These are phyloP conservation scores for Diorhabda carinulata DNA, from an alignment of 1,140 invertebrate species.

Conservation along the genomic window DNA sequence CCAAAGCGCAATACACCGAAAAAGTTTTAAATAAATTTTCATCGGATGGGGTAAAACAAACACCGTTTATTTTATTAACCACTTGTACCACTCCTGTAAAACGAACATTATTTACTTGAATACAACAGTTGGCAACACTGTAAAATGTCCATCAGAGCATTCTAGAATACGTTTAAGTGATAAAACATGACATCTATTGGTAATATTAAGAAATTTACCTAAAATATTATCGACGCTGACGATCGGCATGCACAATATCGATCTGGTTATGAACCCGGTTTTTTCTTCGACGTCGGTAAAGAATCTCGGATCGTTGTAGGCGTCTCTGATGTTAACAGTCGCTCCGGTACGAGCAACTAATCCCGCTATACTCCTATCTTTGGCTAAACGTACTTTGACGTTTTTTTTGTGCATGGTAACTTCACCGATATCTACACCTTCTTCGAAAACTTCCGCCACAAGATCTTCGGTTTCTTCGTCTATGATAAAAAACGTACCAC, in stretches of 20 bases:
- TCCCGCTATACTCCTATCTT: slow-evolving; percentile 50
- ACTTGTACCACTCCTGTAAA: slow-evolving; percentile 53
- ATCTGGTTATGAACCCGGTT: slow-evolving; percentile 51
- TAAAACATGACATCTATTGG: neutral
- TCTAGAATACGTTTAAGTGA: neutral
- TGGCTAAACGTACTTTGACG: slow-evolving; percentile 49
- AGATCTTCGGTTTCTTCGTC: slow-evolving; percentile 48
- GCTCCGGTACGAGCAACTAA: slow-evolving; percentile 49
- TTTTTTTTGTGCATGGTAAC: slow-evolving; percentile 49
- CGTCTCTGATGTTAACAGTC: slow-evolving; percentile 51
- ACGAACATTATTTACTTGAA: neutral
- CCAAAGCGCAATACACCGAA: slow-evolving; percentile 46
- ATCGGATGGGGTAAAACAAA: slow-evolving; percentile 50
- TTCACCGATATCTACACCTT: slow-evolving; percentile 46
- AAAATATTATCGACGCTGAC: slow-evolving; percentile 51
- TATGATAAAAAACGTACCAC: slow-evolving; percentile 53
- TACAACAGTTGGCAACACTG: neutral
- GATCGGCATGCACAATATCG: slow-evolving; percentile 53
- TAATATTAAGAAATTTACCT: slow-evolving; percentile 40
- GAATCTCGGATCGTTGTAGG: slow-evolving; percentile 52
- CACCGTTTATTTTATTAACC: slow-evolving; percentile 51
- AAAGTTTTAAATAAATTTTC: slow-evolving; percentile 52
- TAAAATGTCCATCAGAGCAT: neutral
- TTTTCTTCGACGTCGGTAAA: slow-evolving; percentile 51
- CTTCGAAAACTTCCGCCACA: slow-evolving; percentile 55